phyloP scores from a whole-genome alignment of 2,113 vertebrate species.

The Oncorhynchus clarkii region DNA sequence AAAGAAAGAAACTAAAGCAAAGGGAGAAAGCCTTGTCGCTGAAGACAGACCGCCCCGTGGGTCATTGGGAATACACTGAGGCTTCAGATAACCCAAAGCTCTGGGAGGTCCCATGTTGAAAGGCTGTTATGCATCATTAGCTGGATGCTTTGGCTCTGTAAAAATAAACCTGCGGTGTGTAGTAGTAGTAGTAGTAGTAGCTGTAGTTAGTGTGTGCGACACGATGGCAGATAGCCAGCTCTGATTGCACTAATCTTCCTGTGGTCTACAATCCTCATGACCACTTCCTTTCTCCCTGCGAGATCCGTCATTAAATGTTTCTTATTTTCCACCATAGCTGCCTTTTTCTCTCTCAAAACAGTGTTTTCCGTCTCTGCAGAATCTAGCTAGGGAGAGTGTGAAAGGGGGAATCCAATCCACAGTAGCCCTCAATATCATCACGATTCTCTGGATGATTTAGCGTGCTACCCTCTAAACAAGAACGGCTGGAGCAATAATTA shows the following conservation, averaged over 20 bases:
- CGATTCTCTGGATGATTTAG: conserved; percentile 45
- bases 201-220: neutral
- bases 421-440: conserved; percentile 33
- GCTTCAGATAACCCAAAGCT: no score
- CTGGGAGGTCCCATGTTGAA: no score
- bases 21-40: no score
- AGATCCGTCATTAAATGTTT: conserved; percentile 24
- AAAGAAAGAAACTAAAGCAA: conserved; percentile 1
- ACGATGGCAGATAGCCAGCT: neutral
- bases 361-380: conserved; percentile 23
- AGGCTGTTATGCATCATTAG: conserved; percentile 41
- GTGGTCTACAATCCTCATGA: conserved; percentile 25
- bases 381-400: neutral
- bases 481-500: conserved; percentile 57
- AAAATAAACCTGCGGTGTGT: no score
- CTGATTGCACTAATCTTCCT: conserved; percentile 34
- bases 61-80: no score
- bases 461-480: conserved; percentile 26
- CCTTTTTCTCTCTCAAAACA: conserved; percentile 11
- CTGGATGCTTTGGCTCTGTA: no score
- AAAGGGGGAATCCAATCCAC: neutral
- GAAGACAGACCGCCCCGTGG: no score
- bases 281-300: conserved; percentile 10
- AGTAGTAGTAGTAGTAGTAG: no score
- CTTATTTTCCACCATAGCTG: no score